Evolutionary conservation across 1,140 invertebrate species (phyloP), one percentile per base, ranked within the genome.

Genomic region (Drosophila setifemur): DNA sequence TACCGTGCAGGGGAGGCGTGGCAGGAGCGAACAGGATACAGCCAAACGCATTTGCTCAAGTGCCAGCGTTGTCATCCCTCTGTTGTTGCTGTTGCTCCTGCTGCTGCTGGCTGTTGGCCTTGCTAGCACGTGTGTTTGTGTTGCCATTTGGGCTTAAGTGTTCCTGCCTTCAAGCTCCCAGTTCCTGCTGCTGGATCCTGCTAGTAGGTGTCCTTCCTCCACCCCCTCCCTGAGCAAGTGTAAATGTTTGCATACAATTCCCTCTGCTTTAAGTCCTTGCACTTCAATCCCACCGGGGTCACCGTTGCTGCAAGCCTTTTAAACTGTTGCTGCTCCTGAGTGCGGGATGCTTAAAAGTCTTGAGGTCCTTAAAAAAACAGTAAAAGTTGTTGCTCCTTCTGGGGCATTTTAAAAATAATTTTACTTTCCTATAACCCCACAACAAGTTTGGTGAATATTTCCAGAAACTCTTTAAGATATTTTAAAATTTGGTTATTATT

Each of bases 111-210:
- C n/a, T n/a, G 25, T 47, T 45, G 55, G 29, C 57, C 57, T 28
- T 76, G 40, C 50, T 49, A 70, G 54, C 45, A 76, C 54, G 50
- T 82, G 54, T 67, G 77, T 64, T 82, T 72, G 67, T 57, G 45
- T 73, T 82, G 67, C 55, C 55, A 28, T 67, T 63, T 42, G 55
- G 55, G 60, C 72, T 67, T 72, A 71, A 81, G 44, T 64, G 44
- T 66, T 64, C 40, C 28, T 61, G 44, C 48, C 42, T 11, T 14
- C 45, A 49, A n/a, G 29, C 21, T 18, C 11, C 29, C 29, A 37
- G 29, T 50, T 57, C 44, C 45, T 49, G 44, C 44, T 16, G 16
- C 42, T n/a, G 19, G 23, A 37, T 63, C 42, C 60, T 64, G 33
- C 57, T 39, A 58, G 42, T n/a, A 18, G 8, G 42, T 28, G 28